Percentiles rank a stretch among this genome's conserved stretches.
These are phyloP conservation scores for Clistopyga incitator DNA, from an alignment of 2,888 invertebrate species.

Conservation along the genomic window DNA sequence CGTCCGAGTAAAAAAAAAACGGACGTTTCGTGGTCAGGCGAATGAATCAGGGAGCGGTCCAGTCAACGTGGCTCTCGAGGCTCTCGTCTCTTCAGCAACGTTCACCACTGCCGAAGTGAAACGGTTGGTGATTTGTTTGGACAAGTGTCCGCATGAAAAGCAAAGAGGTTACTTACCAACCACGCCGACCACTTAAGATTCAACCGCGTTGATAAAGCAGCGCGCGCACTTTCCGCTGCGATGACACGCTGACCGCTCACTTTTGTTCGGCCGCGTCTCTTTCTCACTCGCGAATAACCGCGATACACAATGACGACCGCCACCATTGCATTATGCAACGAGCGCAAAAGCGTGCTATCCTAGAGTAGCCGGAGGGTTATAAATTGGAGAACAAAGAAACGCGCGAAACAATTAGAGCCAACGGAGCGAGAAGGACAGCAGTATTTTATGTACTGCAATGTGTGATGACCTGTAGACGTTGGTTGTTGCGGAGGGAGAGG, in stretches of 20 bases:
- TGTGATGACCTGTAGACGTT: not conserved
- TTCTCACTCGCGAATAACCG: not conserved
- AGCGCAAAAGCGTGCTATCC: conserved; percentile 30
- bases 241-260: conserved; percentile 37
- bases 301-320: conserved; percentile 13
- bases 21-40: conserved; percentile 45
- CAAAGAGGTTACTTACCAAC: not conserved
- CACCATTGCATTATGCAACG: conserved; percentile 33
- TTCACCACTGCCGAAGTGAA: not conserved
- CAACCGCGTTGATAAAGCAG: conserved; percentile 30
- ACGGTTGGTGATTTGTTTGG: not conserved
- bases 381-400: conserved; percentile 65
- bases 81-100: not conserved
- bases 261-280: conserved; percentile 6
- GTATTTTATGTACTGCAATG: conserved; percentile 43
- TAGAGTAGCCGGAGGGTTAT: conserved; percentile 24
- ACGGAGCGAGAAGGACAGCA: conserved; percentile 58
- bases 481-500: not conserved
- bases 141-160: conserved; percentile 1
- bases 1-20: conserved; percentile 59
- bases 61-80: conserved; percentile 2
- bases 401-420: conserved; percentile 63
- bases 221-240: conserved; percentile 43
- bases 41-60: conserved; percentile 5
- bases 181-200: conserved; percentile 30